Evolutionary conservation across 2,113 vertebrate genomes (phyloP).

Genomic region (Okapia johnstoni): DNA sequence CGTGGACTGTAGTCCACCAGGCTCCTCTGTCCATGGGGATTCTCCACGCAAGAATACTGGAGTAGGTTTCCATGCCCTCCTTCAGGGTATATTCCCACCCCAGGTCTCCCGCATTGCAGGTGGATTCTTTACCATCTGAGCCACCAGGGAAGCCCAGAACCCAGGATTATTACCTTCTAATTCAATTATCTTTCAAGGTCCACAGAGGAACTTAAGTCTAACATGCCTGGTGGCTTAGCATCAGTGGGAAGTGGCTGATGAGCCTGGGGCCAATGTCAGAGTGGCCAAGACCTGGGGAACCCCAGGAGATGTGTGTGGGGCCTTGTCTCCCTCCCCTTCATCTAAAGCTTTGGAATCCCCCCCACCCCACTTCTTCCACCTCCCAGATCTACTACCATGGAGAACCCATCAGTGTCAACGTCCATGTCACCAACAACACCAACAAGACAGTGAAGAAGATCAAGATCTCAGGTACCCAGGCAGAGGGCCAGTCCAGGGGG

Average conservation of each 20-base stretch:
- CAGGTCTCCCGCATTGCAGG: not conserved
- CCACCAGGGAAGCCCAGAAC: not conserved
- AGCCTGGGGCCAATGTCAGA: not conserved
- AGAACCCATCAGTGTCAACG: constrained; percentile 96
- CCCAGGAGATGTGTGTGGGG: not conserved
- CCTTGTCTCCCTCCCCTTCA: not conserved
- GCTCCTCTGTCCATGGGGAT: not conserved
- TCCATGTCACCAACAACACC: constrained; percentile 98
- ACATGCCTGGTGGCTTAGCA: not conserved
- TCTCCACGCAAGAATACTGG: not conserved
- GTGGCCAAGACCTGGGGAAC: not conserved
- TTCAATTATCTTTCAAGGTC: not conserved
- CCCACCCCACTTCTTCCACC: not conserved
- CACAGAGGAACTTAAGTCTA: not conserved
- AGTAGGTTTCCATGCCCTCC: not conserved
- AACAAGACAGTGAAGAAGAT: constrained; percentile 98
- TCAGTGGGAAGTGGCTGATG: not conserved
- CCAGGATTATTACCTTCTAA: not conserved
- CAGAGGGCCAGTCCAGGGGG: not conserved
- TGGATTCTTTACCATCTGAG: not conserved
- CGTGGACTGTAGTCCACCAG: not conserved
- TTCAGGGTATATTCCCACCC: not conserved
- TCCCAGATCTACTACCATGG: constrained; percentile 96
- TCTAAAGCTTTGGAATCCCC: not conserved
- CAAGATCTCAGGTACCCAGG: constrained; percentile 90